Base-by-base conservation (phyloP, 92 coral and sea anemone genomes). In the Plumapathes pennacea region DNA sequence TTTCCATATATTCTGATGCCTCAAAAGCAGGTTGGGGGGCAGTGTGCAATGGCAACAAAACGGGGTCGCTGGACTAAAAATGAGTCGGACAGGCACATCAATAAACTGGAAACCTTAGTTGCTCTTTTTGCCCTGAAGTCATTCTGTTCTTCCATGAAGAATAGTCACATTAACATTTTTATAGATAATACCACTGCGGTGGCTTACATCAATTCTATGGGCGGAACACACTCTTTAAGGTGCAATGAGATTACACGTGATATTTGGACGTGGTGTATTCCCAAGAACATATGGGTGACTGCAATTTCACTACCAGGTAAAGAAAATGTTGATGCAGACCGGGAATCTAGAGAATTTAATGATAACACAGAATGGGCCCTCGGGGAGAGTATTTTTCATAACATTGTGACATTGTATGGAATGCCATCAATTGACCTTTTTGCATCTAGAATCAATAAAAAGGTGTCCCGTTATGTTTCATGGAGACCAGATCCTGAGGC, bases 1-100 rank as follows among this genome's bases (percentile, higher is more conserved):
- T 38, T 4, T 27, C 25, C 20, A 38, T 79, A 25, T 76, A 67
- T 27, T 68, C 89, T 8, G 78, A 74, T 56, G 89, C 89, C 4
- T 82, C 89, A 3, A 82, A 44, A 22, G 39, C 28, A 13, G 86
- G 80, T 1, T 71, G 86, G 86, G 89, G 73, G 11, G 83, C 83
- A 22, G 69, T 65, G 2, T 59, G 13, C 22, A 43, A 38, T 10
- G 71, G 55, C 20, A 34, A 46, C 52, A 65, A 32, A 50, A 55
- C 76, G 12, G 81, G 89, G 79, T 42, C 51, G 79, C 25, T 82
- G 83, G 80, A 60, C 59, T 14, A 12, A 42, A n/a, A 43, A 38
- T 11, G 83, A 82, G 54, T 55, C 71, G 24, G 37, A 42, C 33
- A 40, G 42, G 13, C 75, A 80, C 43, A 71, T 82, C 36, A 82